Conservation (phyloP, 2,113 vertebrate genomes). For the Speoplatyrhinus poulsoni region DNA sequence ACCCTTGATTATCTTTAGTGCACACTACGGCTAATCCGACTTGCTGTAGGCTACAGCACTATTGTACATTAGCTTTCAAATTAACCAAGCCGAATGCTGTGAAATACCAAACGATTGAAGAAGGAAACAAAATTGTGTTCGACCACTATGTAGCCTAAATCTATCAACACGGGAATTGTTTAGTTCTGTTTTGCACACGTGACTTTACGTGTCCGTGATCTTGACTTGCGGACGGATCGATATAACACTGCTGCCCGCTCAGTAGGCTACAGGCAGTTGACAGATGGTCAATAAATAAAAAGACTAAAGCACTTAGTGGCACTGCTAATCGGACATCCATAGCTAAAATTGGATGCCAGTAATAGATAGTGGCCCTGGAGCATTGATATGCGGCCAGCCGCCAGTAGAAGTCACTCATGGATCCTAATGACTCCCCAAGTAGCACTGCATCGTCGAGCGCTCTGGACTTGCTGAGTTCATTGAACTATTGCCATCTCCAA, state of each 20-base stretch:
- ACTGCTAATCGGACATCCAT: conserved; percentile 55
- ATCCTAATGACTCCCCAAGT: conserved; percentile 47
- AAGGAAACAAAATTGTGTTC: background rate
- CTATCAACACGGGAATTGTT: background rate
- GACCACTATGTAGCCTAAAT: background rate
- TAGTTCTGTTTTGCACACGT: conserved; percentile 5
- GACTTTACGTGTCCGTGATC: conserved; percentile 34
- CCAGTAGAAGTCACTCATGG: conserved; percentile 50
- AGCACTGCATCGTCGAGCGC: conserved; percentile 26
- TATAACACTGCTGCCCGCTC: conserved; percentile 37
- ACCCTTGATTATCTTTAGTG: conserved; percentile 40
- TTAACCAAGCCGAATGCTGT: conserved; percentile 31
- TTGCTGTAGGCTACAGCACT: background rate
- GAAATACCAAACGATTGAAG: conserved; percentile 13
- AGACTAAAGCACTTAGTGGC: conserved; percentile 63
- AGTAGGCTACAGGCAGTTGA: conserved; percentile 39
- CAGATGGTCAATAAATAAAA: conserved; percentile 61
- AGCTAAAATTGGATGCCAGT: conserved; percentile 68
- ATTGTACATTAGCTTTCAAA: conserved; percentile 33
- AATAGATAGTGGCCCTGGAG: conserved; percentile 62
- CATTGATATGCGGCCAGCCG: conserved; percentile 58
- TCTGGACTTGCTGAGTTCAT: conserved; percentile 2
- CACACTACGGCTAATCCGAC: conserved; percentile 53
- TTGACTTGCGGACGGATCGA: conserved; percentile 44
- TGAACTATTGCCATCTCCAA: too few relatives aligned